Evolutionary conservation across 92 coral and sea anemone species (phyloP).

Genomic region (Epizoanthus ramosus): DNA sequence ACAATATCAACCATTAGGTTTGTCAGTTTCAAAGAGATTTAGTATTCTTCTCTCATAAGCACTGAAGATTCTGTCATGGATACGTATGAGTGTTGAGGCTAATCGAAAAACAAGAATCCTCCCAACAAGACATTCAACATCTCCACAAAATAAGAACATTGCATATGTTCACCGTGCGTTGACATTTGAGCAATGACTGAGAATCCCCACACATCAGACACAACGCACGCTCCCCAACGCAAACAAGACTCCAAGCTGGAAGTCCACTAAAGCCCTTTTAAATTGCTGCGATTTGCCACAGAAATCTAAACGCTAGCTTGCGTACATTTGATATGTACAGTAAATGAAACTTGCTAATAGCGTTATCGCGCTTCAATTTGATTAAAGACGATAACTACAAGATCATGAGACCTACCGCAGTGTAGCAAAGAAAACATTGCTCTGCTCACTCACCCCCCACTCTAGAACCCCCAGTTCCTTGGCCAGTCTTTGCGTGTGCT

Average conservation of each 20-base stretch:
- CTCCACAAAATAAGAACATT: constrained; percentile 15
- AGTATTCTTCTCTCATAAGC: constrained; percentile 47
- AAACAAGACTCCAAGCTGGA: not conserved
- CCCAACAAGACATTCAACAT: constrained; percentile 64
- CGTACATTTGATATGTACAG: constrained; percentile 75
- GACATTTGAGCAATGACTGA: constrained; percentile 38
- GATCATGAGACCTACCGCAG: constrained; percentile 94
- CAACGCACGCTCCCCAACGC: not conserved
- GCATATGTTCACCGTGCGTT: constrained; percentile 29
- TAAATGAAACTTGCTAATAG: constrained; percentile 83
- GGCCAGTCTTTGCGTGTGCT: constrained; percentile 73
- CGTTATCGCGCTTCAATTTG: constrained; percentile 92
- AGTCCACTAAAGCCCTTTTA: constrained; percentile 25
- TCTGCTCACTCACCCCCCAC: constrained; percentile 64
- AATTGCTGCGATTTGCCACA: not conserved
- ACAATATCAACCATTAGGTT: constrained; percentile 43
- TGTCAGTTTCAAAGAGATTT: constrained; percentile 34
- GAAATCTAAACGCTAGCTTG: constrained; percentile 8
- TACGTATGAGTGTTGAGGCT: constrained; percentile 81
- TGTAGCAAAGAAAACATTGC: constrained; percentile 54
- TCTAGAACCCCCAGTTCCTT: constrained; percentile 53
- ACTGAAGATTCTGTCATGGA: constrained; percentile 65
- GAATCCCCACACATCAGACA: constrained; percentile 29
- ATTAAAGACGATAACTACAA: constrained; percentile 74
- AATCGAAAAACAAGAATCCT: constrained; percentile 54